Evolutionary conservation across 2,797 vertebrate species (phyloP).

Genomic region (Pipistrellus pygmaeus): DNA sequence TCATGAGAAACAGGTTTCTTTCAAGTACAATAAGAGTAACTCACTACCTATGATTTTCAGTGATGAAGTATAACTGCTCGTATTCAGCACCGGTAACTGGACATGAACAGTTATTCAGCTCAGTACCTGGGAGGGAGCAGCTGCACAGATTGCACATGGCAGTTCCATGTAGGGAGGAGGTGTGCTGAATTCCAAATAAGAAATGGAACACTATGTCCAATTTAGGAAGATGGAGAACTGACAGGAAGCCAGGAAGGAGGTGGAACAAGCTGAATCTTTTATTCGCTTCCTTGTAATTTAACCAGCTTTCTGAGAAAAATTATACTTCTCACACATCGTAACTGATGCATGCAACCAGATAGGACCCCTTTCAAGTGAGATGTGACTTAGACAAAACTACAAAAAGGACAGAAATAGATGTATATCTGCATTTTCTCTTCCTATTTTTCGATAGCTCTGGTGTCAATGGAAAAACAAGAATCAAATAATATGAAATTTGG

Average conservation of each 20-base stretch:
- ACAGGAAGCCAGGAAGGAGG: neutral
- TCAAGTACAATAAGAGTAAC: neutral
- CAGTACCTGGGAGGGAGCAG: neutral
- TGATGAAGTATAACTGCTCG: neutral
- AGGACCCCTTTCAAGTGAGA: slow-evolving; percentile 50
- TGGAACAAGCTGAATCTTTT: slow-evolving; percentile 24
- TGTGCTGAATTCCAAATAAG: neutral
- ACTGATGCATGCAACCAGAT: slow-evolving; percentile 84
- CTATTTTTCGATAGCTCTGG: slow-evolving; percentile 38
- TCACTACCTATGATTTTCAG: neutral
- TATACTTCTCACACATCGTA: neutral
- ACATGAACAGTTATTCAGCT: neutral
- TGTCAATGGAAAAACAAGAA: neutral
- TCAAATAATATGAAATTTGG: slow-evolving; percentile 7
- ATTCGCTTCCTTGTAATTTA: slow-evolving; percentile 16
- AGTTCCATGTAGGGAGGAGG: neutral
- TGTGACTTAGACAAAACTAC: slow-evolving; percentile 53
- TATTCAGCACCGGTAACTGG: neutral
- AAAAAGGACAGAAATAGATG: slow-evolving; percentile 73
- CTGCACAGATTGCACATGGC: accelerated
- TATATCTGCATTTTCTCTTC: slow-evolving; percentile 88
- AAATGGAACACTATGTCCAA: neutral
- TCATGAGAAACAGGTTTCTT: neutral
- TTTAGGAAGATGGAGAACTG: neutral
- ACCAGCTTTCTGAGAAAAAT: slow-evolving; percentile 89